Conservation (phyloP, 2,888 invertebrate genomes). For the Phortica okadai region DNA sequence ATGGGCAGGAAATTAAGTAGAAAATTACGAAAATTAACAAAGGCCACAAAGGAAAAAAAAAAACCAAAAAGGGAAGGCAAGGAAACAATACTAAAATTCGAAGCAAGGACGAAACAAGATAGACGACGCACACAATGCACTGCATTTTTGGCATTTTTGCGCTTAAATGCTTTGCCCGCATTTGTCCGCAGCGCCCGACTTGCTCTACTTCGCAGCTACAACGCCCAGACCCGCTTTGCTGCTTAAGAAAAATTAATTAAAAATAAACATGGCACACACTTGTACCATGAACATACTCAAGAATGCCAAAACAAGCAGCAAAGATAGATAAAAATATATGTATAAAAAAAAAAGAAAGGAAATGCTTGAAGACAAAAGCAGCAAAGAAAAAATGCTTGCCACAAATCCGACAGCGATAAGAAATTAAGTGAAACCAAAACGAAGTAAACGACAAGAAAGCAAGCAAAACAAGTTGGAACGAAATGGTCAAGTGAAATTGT, state of each 20-base stretch:
- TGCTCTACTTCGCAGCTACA: constrained; percentile 29
- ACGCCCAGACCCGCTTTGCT: constrained; percentile 56
- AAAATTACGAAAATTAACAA: constrained; percentile 67
- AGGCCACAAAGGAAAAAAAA: constrained; percentile 33
- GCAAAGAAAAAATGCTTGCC: not conserved
- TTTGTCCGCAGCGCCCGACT: not conserved
- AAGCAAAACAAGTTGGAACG: constrained; percentile 53
- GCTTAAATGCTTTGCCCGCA: constrained; percentile 31
- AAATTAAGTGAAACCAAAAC: constrained; percentile 35
- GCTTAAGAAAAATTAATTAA: constrained; percentile 70
- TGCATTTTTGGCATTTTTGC: constrained; percentile 32
- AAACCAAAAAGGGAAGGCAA: not conserved
- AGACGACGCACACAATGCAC: not conserved
- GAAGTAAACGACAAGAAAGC: constrained; percentile 63
- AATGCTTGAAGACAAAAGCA: not conserved
- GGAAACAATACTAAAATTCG: not conserved
- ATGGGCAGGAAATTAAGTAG: constrained; percentile 62
- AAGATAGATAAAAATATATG: constrained; percentile 45
- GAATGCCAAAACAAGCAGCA: not conserved
- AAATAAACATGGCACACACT: constrained; percentile 69
- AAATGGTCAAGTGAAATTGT: not conserved
- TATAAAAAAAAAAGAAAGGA: not conserved
- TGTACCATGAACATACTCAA: constrained; percentile 50
- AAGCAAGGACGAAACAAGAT: not conserved
- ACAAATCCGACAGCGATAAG: not conserved